phyloP scores from a whole-genome alignment of 2,797 vertebrate genomes.

The Clarias platycephalus region DNA sequence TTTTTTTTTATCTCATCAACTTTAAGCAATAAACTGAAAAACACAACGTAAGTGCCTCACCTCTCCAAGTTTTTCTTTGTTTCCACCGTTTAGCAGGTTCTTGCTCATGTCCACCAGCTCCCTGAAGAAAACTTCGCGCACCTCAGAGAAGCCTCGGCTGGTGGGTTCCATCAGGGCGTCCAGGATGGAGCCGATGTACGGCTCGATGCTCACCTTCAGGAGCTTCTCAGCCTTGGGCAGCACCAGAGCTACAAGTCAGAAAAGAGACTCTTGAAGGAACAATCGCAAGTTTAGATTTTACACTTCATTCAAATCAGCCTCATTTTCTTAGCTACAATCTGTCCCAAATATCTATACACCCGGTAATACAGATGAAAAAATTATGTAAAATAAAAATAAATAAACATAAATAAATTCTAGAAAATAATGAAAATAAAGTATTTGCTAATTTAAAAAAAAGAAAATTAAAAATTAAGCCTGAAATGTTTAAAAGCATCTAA shows the following conservation, averaged over 20 bases:
- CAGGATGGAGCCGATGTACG: slow-evolving; percentile 91
- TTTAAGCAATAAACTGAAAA: not conserved
- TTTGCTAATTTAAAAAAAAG: not conserved
- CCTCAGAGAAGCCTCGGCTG: slow-evolving; percentile 90
- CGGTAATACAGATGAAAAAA: not conserved
- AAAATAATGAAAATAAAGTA: not conserved
- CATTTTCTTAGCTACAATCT: too few species aligned
- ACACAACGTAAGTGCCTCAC: slow-evolving; percentile 63
- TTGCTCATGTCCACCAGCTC: slow-evolving; percentile 93
- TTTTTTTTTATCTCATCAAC: not conserved
- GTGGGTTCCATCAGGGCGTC: slow-evolving; percentile 94
- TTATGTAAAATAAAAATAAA: not conserved
- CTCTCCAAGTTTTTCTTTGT: slow-evolving; percentile 86
- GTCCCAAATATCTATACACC: not conserved
- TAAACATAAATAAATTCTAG: not conserved
- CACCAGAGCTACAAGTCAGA: slow-evolving; percentile 73
- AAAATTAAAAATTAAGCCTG: not conserved
- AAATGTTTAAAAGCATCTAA: not conserved
- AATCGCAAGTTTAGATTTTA: not conserved
- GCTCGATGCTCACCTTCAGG: slow-evolving; percentile 89
- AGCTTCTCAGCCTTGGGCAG: slow-evolving; percentile 89
- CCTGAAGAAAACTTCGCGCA: slow-evolving; percentile 87
- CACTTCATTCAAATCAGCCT: not conserved
- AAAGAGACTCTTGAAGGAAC: not conserved
- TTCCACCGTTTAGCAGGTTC: slow-evolving; percentile 85